Evolutionary conservation across 2,113 vertebrate genomes (phyloP), one percentile per base, ranked within the genome.

Genomic region (Sus scrofa): DNA sequence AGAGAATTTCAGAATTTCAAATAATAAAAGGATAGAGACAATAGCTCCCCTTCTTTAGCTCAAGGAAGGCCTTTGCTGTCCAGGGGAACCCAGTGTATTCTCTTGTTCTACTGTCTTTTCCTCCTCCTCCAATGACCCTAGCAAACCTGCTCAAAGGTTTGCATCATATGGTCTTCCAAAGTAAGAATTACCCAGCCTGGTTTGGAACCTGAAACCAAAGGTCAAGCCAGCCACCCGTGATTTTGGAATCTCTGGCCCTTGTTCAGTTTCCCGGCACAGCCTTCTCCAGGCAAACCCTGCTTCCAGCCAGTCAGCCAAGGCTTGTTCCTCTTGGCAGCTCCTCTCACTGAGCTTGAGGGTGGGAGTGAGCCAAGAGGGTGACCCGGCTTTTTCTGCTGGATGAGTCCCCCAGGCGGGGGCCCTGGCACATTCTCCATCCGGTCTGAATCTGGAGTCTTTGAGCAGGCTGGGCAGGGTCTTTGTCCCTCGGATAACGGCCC

Each of bases 161-260:
- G 68, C 73, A 22, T 77, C 67, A 7, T 73, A 15, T 84, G 68
- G 7, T 70, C 90, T 96, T 79, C 52, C 26, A 84, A 68, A 89
- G 58, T 34, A 44, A 2, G 7, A 18, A n/a, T 86, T 65, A 6
- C n/a, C 15, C 52, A 20, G 1, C 84, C 75, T 68, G 50, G 65
- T 70, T 70, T 16, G 70, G 60, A 92, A 89, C 68, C 85, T 78
- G 95, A 89, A 75, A 75, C 74, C 32, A 10, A 32, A 94, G 68
- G 52, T 92, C 85, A 54, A 32, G 34, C 85, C 91, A 78, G 73
- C 92, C 44, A 44, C 73, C 50, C 6, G 24, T 77, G 63, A 32
- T 39, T 73, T 94, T 63, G 60, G 86, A 91, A 27, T 50, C 54
- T 82, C 44, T 77, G 56, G 26, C 27, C 7, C 2, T 19, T 54